Base-by-base conservation (phyloP, 2,113 vertebrate genomes). In the Trematocara stigmaticum region DNA sequence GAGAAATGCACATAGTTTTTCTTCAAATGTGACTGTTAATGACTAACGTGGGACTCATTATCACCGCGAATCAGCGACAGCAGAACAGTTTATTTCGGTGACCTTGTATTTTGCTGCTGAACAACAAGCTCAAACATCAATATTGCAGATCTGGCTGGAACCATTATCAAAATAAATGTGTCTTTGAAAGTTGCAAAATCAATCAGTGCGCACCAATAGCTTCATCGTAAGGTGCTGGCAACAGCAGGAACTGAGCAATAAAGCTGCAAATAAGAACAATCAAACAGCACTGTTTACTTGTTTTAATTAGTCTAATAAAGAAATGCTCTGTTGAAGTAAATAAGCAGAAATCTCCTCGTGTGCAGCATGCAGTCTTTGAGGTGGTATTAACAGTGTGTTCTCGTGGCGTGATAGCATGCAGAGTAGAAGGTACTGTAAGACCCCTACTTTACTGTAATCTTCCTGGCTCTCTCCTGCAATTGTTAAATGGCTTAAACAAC, bases 111-210 rank as follows among this genome's bases (percentile, higher is more conserved):
- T 66, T 76, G 69, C 59, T 31, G 53, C 59, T 31, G 4, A 11
- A 56, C 38, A 64, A 53, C 84, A 76, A 66, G 18, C 57, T 85
- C 16, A 53, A 66, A 56, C 61, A 40, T 89, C 38, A 82, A 51
- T 76, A 85, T 76, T 71, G 38, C 51, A 56, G 26, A 51, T 88
- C 23, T 56, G 71, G 56, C 52, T 40, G 7, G 45, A 78, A 18
- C 78, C 86, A 45, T 88, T 76, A 85, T 90, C 56, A 87, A 81
- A 81, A 89, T 26, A 84, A 88, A 84, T 80, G 81, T 85, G 71
- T 76, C 20, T 84, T 86, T 57, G 23, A 86, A 83, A 85, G 45
- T 18, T 76, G 78, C 74, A 26, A 59, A 81, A 80, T 87, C 45
- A 79, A 61, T 84, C 59, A 79, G 59, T 38, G 78, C 3, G 16